Evolutionary conservation across 2,797 vertebrate species (phyloP), one percentile per base, ranked within the genome.

Genomic region (Acestrorhynchus altus): DNA sequence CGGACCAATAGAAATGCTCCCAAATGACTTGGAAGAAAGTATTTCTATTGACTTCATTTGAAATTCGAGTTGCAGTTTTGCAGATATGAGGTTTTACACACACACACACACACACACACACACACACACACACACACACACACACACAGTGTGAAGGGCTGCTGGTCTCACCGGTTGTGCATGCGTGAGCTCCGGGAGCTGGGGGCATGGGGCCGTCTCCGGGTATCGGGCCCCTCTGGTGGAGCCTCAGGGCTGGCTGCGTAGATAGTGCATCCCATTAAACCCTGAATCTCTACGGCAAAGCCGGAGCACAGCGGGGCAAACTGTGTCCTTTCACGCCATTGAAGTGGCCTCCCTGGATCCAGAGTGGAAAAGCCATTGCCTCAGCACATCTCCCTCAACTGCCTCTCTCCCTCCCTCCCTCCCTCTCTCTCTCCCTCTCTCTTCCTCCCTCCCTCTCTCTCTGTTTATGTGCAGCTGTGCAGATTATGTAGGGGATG

Each of bases 261-360:
- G 80, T 93, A 92, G 83, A 93, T 92, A 82, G 90, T 92, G 92
- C 92, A 93, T 93, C 93, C 92, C 91, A 92, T 92, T 59, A 88
- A 93, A 89, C 82, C 89, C 87, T 81, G 86, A 84, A 31, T 64
- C 60, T 74, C 69, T 54, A 57, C 82, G 57, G 77, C 80, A 85
- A 84, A 75, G 22, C 75, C 13, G 88, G 90, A 86, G 81, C 80
- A n/a, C 83, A 73, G 87, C 76, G 59, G 86, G 77, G 86, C 66
- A 72, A 56, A 83, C 86, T 81, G 54, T 47, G 86, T 88, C 83
- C 86, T 89, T 63, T 47, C 88, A 88, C 87, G 88, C 84, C 87
- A 87, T 86, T 84, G 89, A 89, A 90, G 86, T 85, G 85, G 86
- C 90, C 84, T 83, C 42, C 54, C 77, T 47, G 60, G 76, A 76